Conservation (phyloP, 2,113 vertebrate genomes). For the Lycaon pictus region DNA sequence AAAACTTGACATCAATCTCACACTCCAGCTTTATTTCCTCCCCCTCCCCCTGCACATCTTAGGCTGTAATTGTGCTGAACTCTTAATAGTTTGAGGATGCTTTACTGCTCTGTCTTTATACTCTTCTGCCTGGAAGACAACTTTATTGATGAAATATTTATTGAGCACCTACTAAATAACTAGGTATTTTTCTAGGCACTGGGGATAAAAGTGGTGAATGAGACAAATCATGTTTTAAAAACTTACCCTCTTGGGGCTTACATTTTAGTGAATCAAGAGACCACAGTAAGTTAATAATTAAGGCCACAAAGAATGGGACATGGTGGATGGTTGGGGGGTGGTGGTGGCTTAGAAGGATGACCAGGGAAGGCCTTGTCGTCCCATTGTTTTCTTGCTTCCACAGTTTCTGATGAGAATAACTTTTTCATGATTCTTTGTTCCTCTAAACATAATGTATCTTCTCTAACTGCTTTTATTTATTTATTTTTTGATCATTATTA, state of each 20-base stretch:
- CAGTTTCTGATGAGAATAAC: neutral
- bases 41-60: neutral
- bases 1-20: neutral
- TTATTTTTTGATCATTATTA: neutral
- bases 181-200: neutral
- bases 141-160: neutral
- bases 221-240: neutral
- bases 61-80: neutral
- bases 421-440: neutral
- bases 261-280: neutral
- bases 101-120: neutral
- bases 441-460: neutral
- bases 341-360: neutral
- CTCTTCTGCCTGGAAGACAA: neutral
- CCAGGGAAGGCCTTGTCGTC: neutral
- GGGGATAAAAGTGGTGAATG: neutral
- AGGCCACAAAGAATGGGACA: neutral
- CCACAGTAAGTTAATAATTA: neutral
- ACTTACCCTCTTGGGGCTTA: neutral
- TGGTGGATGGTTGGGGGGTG: too few relatives aligned
- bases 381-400: neutral
- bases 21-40: neutral
- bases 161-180: neutral
- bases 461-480: slow-evolving; percentile 1
- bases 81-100: neutral